Percentiles rank a stretch among this genome's conserved stretches.
phyloP scores from a whole-genome alignment of 2,113 vertebrate genomes.

The Gila orcuttii region DNA sequence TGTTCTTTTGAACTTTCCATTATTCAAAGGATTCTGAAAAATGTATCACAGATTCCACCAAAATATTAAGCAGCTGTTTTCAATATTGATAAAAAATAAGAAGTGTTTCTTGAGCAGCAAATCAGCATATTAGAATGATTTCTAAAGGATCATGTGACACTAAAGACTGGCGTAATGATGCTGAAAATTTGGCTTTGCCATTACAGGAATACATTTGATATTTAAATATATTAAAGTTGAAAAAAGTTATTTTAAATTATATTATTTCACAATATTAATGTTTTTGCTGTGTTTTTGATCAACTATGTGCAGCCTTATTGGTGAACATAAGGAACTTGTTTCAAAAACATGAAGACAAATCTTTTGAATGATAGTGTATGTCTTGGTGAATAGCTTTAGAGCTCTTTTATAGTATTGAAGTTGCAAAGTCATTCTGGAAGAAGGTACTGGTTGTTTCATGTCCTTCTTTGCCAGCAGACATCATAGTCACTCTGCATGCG shows the following conservation, averaged over 20 bases:
- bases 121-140: neutral
- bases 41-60: neutral
- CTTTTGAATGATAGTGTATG: too few relatives aligned
- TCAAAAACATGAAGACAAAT: too few relatives aligned
- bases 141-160: neutral
- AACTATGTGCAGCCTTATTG: neutral
- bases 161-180: neutral
- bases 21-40: neutral
- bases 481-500: slow-evolving; percentile 30
- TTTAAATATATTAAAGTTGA: neutral
- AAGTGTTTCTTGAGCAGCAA: neutral
- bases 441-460: slow-evolving; percentile 7
- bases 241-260: too few relatives aligned
- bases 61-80: neutral
- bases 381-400: neutral
- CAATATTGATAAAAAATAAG: neutral
- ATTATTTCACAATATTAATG: too few relatives aligned
- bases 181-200: neutral
- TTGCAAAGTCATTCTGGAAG: neutral
- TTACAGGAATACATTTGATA: neutral
- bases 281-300: too few relatives aligned
- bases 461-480: neutral
- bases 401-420: neutral
- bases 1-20: neutral
- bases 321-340: neutral